Conservation (phyloP, 2,113 vertebrate genomes). For the Python bivittatus region DNA sequence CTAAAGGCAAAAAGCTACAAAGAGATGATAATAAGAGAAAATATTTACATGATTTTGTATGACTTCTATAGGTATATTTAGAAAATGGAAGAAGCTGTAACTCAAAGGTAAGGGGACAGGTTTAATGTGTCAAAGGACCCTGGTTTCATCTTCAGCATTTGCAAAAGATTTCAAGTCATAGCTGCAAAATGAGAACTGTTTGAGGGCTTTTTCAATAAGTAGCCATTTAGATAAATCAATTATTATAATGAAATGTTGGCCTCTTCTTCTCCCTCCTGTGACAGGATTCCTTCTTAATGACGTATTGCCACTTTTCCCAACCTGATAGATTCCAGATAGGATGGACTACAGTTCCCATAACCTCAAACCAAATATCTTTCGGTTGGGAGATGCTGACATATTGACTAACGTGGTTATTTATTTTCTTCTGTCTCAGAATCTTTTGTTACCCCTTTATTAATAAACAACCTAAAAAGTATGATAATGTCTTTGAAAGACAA, state of each 20-base stretch:
- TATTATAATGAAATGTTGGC: background rate
- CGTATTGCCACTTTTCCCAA: background rate
- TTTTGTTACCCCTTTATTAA: constrained; percentile 2
- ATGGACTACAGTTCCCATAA: background rate
- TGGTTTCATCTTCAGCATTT: background rate
- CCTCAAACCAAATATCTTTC: background rate
- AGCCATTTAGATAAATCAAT: background rate
- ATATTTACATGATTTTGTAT: background rate
- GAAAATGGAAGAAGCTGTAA: background rate
- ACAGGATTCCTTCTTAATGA: background rate
- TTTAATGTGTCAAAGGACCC: background rate
- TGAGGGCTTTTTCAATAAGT: background rate
- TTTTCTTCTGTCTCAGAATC: background rate
- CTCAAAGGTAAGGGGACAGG: background rate
- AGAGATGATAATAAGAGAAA: background rate
- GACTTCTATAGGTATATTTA: background rate
- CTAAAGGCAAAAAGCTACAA: background rate
- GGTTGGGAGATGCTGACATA: background rate
- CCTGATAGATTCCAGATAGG: background rate
- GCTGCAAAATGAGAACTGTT: background rate
- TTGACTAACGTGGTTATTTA: background rate
- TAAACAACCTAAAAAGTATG: background rate
- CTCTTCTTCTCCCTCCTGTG: background rate
- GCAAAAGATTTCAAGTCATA: background rate
- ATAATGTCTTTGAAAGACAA: background rate